These are phyloP conservation scores for Chaetodon trifasciatus DNA, from an alignment of 2,797 vertebrate species.

Conservation along the genomic window DNA sequence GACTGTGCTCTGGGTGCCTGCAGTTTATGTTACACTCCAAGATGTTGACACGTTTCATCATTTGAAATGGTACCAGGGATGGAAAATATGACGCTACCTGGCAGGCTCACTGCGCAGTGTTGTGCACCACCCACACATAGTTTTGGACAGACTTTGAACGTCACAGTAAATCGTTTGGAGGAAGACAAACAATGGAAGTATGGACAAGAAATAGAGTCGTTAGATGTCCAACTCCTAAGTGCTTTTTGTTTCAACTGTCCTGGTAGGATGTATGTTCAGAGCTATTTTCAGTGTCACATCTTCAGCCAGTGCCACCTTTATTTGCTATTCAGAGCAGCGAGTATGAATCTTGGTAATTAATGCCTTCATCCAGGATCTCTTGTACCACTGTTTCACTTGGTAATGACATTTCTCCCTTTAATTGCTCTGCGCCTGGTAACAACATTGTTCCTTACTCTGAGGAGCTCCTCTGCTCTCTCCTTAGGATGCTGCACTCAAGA, in stretches of 20 bases:
- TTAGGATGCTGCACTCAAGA: background rate
- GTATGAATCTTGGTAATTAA: slow-evolving; percentile 69
- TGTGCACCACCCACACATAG: slow-evolving; percentile 34
- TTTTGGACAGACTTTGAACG: slow-evolving; percentile 34
- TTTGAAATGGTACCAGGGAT: slow-evolving; percentile 49
- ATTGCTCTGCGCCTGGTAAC: slow-evolving; percentile 53
- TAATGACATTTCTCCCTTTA: slow-evolving; percentile 52
- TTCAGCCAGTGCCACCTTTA: slow-evolving; percentile 17
- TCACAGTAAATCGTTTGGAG: slow-evolving; percentile 30
- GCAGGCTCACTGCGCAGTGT: slow-evolving; percentile 36
- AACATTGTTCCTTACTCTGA: slow-evolving; percentile 32
- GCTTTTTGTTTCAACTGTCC: slow-evolving; percentile 6
- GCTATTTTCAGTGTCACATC: slow-evolving; percentile 22
- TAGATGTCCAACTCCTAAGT: slow-evolving; percentile 13
- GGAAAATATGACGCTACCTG: slow-evolving; percentile 67
- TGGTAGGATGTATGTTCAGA: background rate
- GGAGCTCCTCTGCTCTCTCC: background rate
- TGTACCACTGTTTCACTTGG: slow-evolving; percentile 49
- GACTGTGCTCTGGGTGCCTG: slow-evolving; percentile 47
- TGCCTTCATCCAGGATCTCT: slow-evolving; percentile 44
- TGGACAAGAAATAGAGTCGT: background rate
- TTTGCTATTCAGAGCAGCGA: slow-evolving; percentile 50
- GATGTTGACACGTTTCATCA: slow-evolving; percentile 67
- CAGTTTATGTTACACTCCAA: slow-evolving; percentile 64
- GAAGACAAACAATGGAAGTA: slow-evolving; percentile 25